phyloP scores from a whole-genome alignment of 2,888 invertebrate species.

The Cylloceria caligata region DNA sequence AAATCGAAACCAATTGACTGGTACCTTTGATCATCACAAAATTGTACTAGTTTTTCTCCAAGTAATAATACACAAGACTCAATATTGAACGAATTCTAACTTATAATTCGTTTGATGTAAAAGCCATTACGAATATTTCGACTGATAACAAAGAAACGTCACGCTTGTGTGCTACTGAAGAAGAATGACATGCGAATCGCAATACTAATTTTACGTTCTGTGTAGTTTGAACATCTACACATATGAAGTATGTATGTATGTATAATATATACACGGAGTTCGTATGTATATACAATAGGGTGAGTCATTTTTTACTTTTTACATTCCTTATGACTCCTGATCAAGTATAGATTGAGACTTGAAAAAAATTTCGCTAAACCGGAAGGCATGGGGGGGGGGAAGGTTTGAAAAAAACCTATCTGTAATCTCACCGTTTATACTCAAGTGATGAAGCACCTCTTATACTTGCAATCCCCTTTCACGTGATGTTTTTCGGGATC shows the following conservation, averaged over 20 bases:
- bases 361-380: too few relatives aligned
- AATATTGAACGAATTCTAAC: background rate
- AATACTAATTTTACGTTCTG: background rate
- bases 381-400: too few relatives aligned
- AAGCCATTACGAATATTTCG: slow-evolving; percentile 1
- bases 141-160: background rate
- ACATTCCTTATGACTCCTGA: too few relatives aligned
- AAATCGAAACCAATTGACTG: background rate
- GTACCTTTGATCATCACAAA: background rate
- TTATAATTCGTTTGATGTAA: background rate
- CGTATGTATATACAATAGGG: too few relatives aligned
- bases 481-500: too few relatives aligned
- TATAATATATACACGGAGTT: too few relatives aligned
- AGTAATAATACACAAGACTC: background rate
- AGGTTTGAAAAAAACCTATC: too few relatives aligned
- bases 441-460: too few relatives aligned
- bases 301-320: too few relatives aligned
- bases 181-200: background rate
- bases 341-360: too few relatives aligned
- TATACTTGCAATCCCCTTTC: too few relatives aligned
- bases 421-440: too few relatives aligned
- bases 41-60: background rate
- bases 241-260: background rate
- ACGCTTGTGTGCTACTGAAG: background rate
- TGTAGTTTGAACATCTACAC: background rate